phyloP scores from a whole-genome alignment of 2,797 vertebrate genomes.

The Eospalax fontanierii region DNA sequence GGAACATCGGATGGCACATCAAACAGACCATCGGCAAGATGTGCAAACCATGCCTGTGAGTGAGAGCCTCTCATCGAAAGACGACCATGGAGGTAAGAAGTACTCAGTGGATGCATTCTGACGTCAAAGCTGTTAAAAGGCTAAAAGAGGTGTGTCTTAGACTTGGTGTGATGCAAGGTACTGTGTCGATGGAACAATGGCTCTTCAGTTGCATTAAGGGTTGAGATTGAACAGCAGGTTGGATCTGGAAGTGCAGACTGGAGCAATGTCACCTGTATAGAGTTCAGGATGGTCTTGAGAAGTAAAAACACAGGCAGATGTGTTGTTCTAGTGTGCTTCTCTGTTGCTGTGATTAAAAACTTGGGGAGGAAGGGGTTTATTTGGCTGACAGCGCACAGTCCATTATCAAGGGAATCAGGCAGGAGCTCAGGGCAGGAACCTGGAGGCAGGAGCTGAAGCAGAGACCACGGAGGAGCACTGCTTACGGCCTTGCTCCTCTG shows the following conservation, averaged over 20 bases:
- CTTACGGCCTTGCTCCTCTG: too few species aligned
- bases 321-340: too few species aligned
- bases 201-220: neutral
- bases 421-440: too few species aligned
- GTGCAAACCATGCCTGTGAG: neutral
- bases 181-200: neutral
- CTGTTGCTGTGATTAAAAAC: too few species aligned
- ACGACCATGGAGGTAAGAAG: too few species aligned
- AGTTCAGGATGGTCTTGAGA: neutral
- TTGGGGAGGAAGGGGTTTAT: too few species aligned
- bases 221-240: neutral
- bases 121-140: neutral
- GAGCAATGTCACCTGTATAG: neutral
- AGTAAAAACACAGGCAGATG: neutral
- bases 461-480: too few species aligned
- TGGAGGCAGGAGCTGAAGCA: too few species aligned
- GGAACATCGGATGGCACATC: fast-evolving
- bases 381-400: too few species aligned
- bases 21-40: neutral
- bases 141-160: neutral
- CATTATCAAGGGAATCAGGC: too few species aligned
- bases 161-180: neutral
- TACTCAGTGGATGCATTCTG: neutral
- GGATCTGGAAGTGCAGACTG: neutral
- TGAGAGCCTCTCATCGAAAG: neutral